Base-by-base conservation (phyloP, 2,888 invertebrate genomes). In the Acrobasis consociella region DNA sequence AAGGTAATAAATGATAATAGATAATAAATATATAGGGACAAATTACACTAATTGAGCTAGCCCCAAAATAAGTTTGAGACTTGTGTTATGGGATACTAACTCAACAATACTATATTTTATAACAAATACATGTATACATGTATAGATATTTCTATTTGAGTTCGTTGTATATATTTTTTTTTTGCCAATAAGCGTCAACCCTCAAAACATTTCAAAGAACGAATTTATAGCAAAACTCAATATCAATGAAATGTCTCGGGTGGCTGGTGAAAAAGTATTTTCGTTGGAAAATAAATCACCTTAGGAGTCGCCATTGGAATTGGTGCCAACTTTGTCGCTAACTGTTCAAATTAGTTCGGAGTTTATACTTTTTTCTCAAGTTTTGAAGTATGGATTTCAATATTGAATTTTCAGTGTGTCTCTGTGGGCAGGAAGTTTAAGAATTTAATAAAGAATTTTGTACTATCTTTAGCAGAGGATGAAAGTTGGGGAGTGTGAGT, bases 301-400 rank as follows among this genome's bases (percentile, higher is more conserved):
- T 83, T 77, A 70, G 71, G 69, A 89, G 86, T 86, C 85, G 79
- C 82, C 78, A 83, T 82, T 81, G 82, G 78, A 85, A 82, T 85
- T 84, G 81, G 75, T 73, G 83, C 79, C 80, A 86, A 87, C 75
- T 88, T 89, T 86, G 83, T 85, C 84, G 86, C 75, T 74, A 77
- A 71, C 78, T 76, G 83, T 82, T 88, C 84, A 87, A 89, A 90
- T 88, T 86, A 89, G 87, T 87, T 87, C 78, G 71, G 69, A 74
- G 77, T 72, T 76, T 76, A 77, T 77, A 73, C 74, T 76, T 83
- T 80, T 85, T 83, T 82, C 77, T 75, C 71, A 86, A 89, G 80
- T 87, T 89, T 84, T 85, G 83, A 87, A 85, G 87, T 85, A 87
- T 89, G 83, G 88, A 87, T 87, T 87, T 85, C 87, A 85, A 87